Base-by-base conservation (phyloP, 2,797 vertebrate genomes). In the Anabacerthia variegaticeps region DNA sequence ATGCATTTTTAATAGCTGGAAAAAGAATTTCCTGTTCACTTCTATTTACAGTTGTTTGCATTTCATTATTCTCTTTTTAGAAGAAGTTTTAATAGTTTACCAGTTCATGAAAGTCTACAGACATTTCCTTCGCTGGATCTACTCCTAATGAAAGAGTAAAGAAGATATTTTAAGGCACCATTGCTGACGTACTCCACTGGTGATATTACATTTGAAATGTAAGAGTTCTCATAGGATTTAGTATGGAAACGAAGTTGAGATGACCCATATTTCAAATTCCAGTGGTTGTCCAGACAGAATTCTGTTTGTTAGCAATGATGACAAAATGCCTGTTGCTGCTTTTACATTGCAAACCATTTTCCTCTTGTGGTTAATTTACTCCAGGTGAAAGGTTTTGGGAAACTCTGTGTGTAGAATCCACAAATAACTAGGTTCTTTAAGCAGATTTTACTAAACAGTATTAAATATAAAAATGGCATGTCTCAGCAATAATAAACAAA, bases 251-350 rank as follows among this genome's bases (percentile, higher is more conserved):
- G 61, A 94, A 88, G 69, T 12, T 86, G 34, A 27, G 59, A 69
- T 6, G n/a, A 92, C 69, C 62, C 18, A 23, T 62, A 44, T 72
- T 95, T 74, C 54, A 88, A 51, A 96, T 89, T 78, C 92, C 87
- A 84, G 95, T 92, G 95, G 93, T 10, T 91, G 32, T 44, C n/a
- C 69, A 78, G 78, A 95, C 84, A 95, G 63, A 82, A 88, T 95
- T 94, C 75, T 88, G 9, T 92, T 91, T 96, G 75, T 93, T 88
- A 93, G 51, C 48, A 58, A 48, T 44, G 43, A 88, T 61, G 88
- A 94, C 85, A 96, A 96, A 96, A 94, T 56, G 34, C 37, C 34
- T 84, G 73, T 89, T 96, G 59, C 85, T 95, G 92, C 81, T 92
- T 96, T 91, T 94, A 78, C 32, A 34, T 44, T 52, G 66, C 44